Percentiles rank a stretch among this genome's conserved stretches.
Evolutionary conservation across 2,888 invertebrate genomes (phyloP).

Genomic region (Drosophila crucigera): DNA sequence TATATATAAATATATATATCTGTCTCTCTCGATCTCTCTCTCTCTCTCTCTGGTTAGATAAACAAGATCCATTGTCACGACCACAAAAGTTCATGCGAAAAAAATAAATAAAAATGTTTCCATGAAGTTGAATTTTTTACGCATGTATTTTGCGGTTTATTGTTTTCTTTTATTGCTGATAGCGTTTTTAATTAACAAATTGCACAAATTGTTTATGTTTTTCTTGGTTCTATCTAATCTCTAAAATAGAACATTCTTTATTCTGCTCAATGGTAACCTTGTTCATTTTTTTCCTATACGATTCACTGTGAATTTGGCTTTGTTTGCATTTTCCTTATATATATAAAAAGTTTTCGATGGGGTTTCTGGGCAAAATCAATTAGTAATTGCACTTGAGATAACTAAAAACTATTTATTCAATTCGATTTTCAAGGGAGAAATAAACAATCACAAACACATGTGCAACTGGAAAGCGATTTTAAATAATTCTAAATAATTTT

Average conservation of each 20-base stretch:
- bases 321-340: not conserved
- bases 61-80: slow-evolving; percentile 72
- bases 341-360: not conserved
- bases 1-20: no score
- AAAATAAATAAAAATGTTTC: slow-evolving; percentile 6
- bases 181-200: slow-evolving; percentile 41
- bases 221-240: slow-evolving; percentile 41
- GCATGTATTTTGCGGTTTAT: slow-evolving; percentile 21
- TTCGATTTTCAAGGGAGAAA: not conserved
- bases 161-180: slow-evolving; percentile 22
- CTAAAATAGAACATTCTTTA: slow-evolving; percentile 10
- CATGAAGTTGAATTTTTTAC: slow-evolving; percentile 30
- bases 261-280: slow-evolving; percentile 6
- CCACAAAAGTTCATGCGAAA: slow-evolving; percentile 64
- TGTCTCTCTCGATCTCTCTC: not conserved
- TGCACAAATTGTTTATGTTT: slow-evolving; percentile 17
- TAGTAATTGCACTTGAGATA: slow-evolving; percentile 12
- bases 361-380: not conserved
- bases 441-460: not conserved
- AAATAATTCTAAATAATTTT: not conserved
- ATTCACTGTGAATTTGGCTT: not conserved
- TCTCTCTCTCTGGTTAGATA: slow-evolving; percentile 21
- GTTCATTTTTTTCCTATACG: not conserved
- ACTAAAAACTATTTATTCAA: not conserved
- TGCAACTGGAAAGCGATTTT: not conserved